phyloP scores from a whole-genome alignment of 2,888 invertebrate species.

The Cantharis rufa region DNA sequence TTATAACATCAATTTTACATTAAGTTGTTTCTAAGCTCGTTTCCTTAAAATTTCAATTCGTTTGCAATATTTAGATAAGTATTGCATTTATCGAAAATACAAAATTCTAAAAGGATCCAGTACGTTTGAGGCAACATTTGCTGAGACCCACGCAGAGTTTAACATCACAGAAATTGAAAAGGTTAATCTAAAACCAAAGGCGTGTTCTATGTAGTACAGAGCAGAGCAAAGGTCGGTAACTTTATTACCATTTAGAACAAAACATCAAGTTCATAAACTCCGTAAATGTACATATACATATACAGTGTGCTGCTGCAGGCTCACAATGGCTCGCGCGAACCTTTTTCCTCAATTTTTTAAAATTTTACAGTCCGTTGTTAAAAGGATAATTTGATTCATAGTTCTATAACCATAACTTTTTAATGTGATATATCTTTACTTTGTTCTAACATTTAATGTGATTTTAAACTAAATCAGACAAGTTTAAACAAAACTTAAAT shows the following conservation, averaged over 20 bases:
- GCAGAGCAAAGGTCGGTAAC: not conserved
- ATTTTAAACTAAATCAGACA: too few relatives aligned
- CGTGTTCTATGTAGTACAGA: not conserved
- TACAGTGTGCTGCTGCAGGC: too few relatives aligned
- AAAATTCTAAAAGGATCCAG: not conserved
- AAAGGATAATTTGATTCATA: too few relatives aligned
- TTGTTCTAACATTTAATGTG: too few relatives aligned
- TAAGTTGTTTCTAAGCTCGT: not conserved
- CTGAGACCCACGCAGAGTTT: not conserved
- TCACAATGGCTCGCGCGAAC: too few relatives aligned
- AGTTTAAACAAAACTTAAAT: too few relatives aligned
- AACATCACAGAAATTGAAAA: not conserved
- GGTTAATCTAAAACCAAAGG: not conserved
- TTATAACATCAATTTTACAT: not conserved
- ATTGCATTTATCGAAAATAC: not conserved
- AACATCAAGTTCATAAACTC: not conserved
- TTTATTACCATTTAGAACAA: not conserved
- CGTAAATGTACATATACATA: not conserved
- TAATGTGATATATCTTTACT: too few relatives aligned
- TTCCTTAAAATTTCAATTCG: too few relatives aligned
- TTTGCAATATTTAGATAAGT: too few relatives aligned
- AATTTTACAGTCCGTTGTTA: too few relatives aligned
- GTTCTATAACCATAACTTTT: too few relatives aligned
- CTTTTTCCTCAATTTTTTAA: too few relatives aligned
- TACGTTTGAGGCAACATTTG: not conserved